These are phyloP conservation scores for Ryuthela nishihirai DNA, from an alignment of 2,888 invertebrate species.

Conservation along the genomic window DNA sequence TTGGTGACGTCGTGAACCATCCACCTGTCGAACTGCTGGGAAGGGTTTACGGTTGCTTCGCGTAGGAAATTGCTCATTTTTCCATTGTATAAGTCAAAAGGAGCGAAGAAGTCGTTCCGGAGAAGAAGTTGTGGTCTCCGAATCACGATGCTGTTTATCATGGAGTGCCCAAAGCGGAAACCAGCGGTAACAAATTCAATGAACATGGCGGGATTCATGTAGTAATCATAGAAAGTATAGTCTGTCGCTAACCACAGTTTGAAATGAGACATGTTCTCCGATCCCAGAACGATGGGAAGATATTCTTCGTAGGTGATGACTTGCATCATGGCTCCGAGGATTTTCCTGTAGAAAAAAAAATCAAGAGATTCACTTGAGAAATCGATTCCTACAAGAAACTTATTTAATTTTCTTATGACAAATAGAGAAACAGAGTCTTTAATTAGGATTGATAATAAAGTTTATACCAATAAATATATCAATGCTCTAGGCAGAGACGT, in stretches of 20 bases:
- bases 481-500: no score
- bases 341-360: no score
- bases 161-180: slow-evolving; percentile 58
- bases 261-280: no score
- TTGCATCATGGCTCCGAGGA: no score
- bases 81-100: slow-evolving; percentile 43
- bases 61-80: slow-evolving; percentile 53
- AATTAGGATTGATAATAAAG: no score
- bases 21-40: slow-evolving; percentile 54
- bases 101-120: slow-evolving; percentile 39
- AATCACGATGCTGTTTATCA: slow-evolving; percentile 69
- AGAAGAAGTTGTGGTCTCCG: slow-evolving; percentile 64
- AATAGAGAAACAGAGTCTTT: no score
- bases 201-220: slow-evolving; percentile 69
- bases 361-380: no score
- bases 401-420: no score
- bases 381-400: no score
- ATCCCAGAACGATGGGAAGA: no score
- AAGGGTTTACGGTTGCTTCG: slow-evolving; percentile 53
- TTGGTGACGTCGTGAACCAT: slow-evolving; percentile 52
- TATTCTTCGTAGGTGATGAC: no score
- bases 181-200: slow-evolving; percentile 81
- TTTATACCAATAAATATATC: no score
- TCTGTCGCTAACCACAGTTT: slow-evolving; percentile 73
- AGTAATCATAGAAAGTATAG: slow-evolving; percentile 63